Percentiles rank a stretch among this genome's conserved stretches.
These are phyloP conservation scores for Buathra laborator DNA, from an alignment of 2,888 invertebrate genomes.

Conservation along the genomic window DNA sequence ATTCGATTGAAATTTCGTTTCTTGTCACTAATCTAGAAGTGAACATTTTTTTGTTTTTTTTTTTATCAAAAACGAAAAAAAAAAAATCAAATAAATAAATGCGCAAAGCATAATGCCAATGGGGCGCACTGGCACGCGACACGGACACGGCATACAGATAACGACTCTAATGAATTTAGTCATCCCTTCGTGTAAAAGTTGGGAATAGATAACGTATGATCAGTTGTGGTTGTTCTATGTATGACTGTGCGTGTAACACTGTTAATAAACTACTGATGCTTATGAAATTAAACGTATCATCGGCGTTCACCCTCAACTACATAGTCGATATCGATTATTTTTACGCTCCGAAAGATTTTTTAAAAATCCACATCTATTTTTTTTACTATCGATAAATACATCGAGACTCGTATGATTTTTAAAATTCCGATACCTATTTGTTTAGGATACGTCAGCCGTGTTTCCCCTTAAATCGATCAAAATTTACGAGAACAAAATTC, in stretches of 20 bases:
- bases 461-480: background rate
- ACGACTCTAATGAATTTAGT: slow-evolving; percentile 80
- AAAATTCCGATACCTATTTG: background rate
- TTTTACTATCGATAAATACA: background rate
- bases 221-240: slow-evolving; percentile 83
- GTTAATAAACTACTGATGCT: slow-evolving; percentile 84
- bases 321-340: background rate
- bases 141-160: slow-evolving; percentile 83
- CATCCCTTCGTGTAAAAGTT: slow-evolving; percentile 75
- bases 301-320: background rate
- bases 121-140: slow-evolving; percentile 65
- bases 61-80: slow-evolving; percentile 47
- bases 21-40: slow-evolving; percentile 19
- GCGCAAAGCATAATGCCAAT: slow-evolving; percentile 53
- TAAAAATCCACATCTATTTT: background rate
- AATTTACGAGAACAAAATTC: background rate
- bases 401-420: background rate
- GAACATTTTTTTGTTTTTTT: slow-evolving; percentile 2
- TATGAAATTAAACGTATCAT: slow-evolving; percentile 75
- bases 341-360: background rate
- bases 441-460: background rate
- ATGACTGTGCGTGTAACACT: slow-evolving; percentile 84
- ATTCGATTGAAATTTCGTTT: slow-evolving; percentile 54
- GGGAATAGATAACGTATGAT: slow-evolving; percentile 76
- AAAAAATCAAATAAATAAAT: slow-evolving; percentile 55